A percentile compares a stretch with the other conserved stretches of the same genome.
phyloP scores from a whole-genome alignment of 2,888 invertebrate species.

The Drepanosiphum platanoidis region DNA sequence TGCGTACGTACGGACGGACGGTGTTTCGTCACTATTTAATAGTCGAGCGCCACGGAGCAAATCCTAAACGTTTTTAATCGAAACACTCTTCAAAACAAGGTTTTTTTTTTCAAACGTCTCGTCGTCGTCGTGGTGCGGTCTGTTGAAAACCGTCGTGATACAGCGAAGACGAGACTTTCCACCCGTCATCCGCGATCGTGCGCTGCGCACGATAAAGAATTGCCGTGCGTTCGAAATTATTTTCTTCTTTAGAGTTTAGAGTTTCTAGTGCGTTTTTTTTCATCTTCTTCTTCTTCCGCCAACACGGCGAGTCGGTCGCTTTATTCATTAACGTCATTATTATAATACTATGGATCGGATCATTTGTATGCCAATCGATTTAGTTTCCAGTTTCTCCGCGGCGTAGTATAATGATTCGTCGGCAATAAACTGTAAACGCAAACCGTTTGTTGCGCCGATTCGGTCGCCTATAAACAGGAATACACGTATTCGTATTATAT shows the following conservation, averaged over 20 bases:
- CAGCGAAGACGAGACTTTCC: not conserved
- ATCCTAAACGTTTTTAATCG: not conserved
- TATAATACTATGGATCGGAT: conserved; percentile 4
- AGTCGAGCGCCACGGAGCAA: not conserved
- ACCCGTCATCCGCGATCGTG: not conserved
- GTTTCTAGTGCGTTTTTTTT: not conserved
- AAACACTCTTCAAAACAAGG: not conserved
- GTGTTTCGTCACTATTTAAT: too few species aligned
- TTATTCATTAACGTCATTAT: conserved; percentile 10
- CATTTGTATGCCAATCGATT: conserved; percentile 38
- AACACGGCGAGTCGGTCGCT: not conserved
- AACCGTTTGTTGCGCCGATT: conserved; percentile 38
- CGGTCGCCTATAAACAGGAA: not conserved
- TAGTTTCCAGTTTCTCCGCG: conserved; percentile 16
- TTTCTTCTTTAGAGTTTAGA: not conserved
- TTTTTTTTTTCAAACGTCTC: not conserved
- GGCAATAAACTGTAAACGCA: conserved; percentile 25
- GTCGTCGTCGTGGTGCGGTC: not conserved
- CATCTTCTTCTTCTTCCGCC: too few species aligned
- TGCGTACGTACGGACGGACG: too few species aligned
- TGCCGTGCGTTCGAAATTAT: not conserved
- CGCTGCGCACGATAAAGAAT: not conserved
- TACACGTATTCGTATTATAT: not conserved
- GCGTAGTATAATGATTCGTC: not conserved
- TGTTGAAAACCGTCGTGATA: not conserved